Conservation (phyloP, 2,797 vertebrate species). For the Halcyon chelicuti region DNA sequence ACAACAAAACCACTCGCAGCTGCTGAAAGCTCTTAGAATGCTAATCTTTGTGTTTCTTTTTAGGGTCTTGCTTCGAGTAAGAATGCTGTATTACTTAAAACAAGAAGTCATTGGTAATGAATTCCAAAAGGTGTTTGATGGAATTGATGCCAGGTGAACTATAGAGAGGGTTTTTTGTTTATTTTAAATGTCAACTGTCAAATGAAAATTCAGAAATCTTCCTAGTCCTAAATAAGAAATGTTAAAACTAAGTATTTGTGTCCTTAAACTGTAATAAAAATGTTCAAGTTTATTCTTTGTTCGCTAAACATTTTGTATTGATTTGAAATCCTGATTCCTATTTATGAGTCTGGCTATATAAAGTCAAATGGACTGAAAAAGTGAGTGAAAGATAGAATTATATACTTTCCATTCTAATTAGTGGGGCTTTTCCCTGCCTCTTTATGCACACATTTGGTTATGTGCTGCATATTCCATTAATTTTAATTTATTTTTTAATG, state of each 20-base stretch:
- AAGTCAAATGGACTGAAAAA: not conserved
- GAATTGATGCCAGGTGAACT: constrained; percentile 90
- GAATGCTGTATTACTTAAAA: constrained; percentile 99
- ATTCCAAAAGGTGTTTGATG: constrained; percentile 91
- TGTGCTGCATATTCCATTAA: not conserved
- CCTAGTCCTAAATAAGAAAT: not conserved
- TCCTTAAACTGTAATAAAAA: not conserved
- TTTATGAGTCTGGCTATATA: not conserved
- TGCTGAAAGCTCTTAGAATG: not conserved
- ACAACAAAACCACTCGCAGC: not conserved
- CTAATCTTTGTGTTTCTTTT: constrained; percentile 33
- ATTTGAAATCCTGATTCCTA: not conserved
- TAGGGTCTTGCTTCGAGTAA: constrained; percentile 96
- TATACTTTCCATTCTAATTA: not conserved
- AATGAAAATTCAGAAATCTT: not conserved
- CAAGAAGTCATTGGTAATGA: constrained; percentile 97
- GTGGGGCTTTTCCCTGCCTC: not conserved
- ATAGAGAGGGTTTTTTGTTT: not conserved
- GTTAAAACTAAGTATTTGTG: not conserved
- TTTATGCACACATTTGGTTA: not conserved
- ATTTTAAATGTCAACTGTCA: not conserved
- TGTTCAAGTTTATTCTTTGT: not conserved
- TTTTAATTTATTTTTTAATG: not conserved
- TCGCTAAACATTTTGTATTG: not conserved
- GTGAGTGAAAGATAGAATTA: not conserved